Evolutionary conservation across 2,888 invertebrate species (phyloP), one percentile per base, ranked within the genome.

Genomic region (Drosophila testacea): DNA sequence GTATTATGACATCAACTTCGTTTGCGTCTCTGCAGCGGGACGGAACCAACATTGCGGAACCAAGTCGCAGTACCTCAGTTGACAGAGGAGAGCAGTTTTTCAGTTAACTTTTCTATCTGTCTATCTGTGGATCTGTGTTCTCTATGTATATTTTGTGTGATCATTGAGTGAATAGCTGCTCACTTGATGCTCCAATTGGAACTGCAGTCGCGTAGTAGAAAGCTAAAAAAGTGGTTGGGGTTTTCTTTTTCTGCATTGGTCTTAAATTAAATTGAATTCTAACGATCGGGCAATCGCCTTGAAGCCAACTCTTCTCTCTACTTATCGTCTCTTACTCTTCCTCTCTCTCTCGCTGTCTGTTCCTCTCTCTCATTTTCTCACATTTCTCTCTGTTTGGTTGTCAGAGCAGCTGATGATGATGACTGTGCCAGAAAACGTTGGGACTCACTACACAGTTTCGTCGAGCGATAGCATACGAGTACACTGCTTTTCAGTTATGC

Each of bases 381-480:
- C 22, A 22, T 32, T 50, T 64, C 39, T 48, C 42, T 39, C 34
- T 42, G 7, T 59, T 34, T 73, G 22, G 54, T 46, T 50, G 39
- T 47, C 44, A 55, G 32, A 77, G 73, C 77, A 64, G 73, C 69
- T 77, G 73, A 62, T 67, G 74, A 48, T 55, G 67, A 68, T 73
- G 77, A 54, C 57, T 63, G 46, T 68, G 77, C 71, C 55, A 57
- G 54, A 52, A 13, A 16, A 22, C 22, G 52, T 44, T 52, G 52
- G 41, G 9, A 10, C 52, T 50, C 74, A 70, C 41, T 46, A 6
- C 39, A 50, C 78, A 73, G 44, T 73, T 60, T 46, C 46, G 48
- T 50, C 44, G 78, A 36, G 44, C 72, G 67, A 54, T 50, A 76
- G 22, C 66, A 39, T 42, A 51, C 74, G 68, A 47, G 48, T 48